These are phyloP conservation scores for Gulo gulo DNA, from an alignment of 2,113 vertebrate species.

Conservation along the genomic window DNA sequence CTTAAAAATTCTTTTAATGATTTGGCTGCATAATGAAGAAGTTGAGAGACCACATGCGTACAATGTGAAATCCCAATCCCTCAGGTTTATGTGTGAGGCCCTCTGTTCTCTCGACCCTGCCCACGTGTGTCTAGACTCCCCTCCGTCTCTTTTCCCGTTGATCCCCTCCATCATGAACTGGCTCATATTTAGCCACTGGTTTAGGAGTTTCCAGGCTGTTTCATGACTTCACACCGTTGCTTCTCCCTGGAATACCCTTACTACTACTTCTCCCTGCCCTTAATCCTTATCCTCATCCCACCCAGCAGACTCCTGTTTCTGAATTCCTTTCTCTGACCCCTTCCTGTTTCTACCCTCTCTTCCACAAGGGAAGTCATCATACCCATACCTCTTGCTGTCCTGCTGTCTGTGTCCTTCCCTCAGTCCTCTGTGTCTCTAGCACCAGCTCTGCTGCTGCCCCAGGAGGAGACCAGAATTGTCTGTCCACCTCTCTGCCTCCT, in stretches of 20 bases:
- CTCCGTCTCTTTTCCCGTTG: not conserved
- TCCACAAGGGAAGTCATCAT: not conserved
- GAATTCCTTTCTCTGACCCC: not conserved
- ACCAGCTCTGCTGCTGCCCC: not conserved
- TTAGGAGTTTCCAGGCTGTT: not conserved
- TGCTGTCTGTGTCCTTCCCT: fast-evolving
- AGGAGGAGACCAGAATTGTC: not conserved
- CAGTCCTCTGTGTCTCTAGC: fast-evolving
- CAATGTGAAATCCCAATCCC: fast-evolving
- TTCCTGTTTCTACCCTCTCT: too few relatives aligned
- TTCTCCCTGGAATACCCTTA: not conserved
- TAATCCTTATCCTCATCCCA: too few relatives aligned
- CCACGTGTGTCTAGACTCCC: not conserved
- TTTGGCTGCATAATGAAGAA: too few relatives aligned
- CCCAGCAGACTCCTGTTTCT: not conserved
- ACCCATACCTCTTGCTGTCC: not conserved
- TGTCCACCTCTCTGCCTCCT: not conserved
- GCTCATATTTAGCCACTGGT: not conserved
- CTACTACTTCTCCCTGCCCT: not conserved
- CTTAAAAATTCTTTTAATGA: not conserved
- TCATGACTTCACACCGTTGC: not conserved
- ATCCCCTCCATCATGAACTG: not conserved
- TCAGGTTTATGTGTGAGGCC: not conserved
- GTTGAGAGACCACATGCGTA: not conserved
- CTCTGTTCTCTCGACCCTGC: not conserved